Base-by-base conservation (phyloP, 2,888 invertebrate genomes). In the Dasysyrphus tricinctus region DNA sequence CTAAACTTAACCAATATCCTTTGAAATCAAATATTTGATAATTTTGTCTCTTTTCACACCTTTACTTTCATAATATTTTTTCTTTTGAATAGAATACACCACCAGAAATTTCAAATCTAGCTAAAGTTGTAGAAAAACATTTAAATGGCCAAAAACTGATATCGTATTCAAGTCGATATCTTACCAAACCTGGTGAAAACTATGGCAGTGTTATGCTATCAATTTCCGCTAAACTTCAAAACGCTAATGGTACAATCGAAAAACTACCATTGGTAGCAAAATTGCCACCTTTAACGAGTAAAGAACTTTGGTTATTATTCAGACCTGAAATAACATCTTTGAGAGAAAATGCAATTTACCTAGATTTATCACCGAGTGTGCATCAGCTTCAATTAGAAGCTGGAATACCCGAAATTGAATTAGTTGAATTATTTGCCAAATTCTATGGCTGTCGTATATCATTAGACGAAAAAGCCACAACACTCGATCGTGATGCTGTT, bases 201-300 rank as follows among this genome's bases (percentile, higher is more conserved):
- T 95, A 95, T 89, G 95, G 95, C 3, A 95, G 95, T 88, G 91
- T 94, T 0, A 94, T 95, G 91, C 88, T 94, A 0, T 92, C 92
- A 1, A 88, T 93, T 4, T 88, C 88, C 24, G 91, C 93, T 0
- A 91, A 90, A 79, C 88, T 93, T 14, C 89, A 89, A 29, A 29
- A 4, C 80, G 0, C n/a, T 93, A 80, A 90, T 77, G 90, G 89
- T 0, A 73, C 42, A 14, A 49, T 49, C 3, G 49, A 67, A 34
- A 90, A 92, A 7, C 88, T 94, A 29, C 88, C 93, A 29, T 88
- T 95, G 12, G 93, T 95, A 1, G 94, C 94, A 0, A 95, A 95
- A 89, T 90, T 94, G 85, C 92, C 94, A 16, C 95, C 95, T 0
- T 32, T 91, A 5, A 93, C 93, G 0, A 94, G 94, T 72, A 93